Conservation (phyloP, 2,888 invertebrate genomes). For the Calliopum simillimum region DNA sequence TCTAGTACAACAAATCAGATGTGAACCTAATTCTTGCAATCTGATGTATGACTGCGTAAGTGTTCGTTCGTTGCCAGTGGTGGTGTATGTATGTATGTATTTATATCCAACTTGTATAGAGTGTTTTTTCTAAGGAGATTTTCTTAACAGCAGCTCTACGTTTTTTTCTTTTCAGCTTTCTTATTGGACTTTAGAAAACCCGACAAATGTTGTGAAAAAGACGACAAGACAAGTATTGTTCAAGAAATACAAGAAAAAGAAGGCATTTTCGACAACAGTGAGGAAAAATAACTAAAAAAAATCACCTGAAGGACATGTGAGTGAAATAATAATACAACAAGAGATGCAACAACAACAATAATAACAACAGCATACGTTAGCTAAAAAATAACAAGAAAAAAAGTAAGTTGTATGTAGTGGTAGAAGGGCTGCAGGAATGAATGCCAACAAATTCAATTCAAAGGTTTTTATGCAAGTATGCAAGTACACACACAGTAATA, state of each 20-base stretch:
- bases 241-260: not conserved
- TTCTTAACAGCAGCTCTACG: too few species aligned
- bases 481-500: too few species aligned
- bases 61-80: not conserved
- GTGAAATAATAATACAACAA: not conserved
- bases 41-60: not conserved
- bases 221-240: slow-evolving; percentile 7
- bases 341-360: not conserved
- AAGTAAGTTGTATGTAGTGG: too few species aligned
- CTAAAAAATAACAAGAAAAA: too few species aligned
- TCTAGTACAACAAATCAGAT: not conserved
- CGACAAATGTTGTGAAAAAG: not conserved
- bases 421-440: too few species aligned
- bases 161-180: not conserved
- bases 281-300: not conserved
- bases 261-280: not conserved
- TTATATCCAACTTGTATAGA: not conserved
- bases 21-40: slow-evolving; percentile 6
- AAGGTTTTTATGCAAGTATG: too few species aligned
- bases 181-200: not conserved
- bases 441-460: too few species aligned
- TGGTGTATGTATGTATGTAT: not conserved
- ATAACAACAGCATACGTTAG: too few species aligned
- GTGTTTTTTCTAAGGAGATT: too few species aligned
- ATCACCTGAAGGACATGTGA: slow-evolving; percentile 21